Base-by-base conservation (phyloP, 2,888 invertebrate genomes). In the Callyntrura sp. region DNA sequence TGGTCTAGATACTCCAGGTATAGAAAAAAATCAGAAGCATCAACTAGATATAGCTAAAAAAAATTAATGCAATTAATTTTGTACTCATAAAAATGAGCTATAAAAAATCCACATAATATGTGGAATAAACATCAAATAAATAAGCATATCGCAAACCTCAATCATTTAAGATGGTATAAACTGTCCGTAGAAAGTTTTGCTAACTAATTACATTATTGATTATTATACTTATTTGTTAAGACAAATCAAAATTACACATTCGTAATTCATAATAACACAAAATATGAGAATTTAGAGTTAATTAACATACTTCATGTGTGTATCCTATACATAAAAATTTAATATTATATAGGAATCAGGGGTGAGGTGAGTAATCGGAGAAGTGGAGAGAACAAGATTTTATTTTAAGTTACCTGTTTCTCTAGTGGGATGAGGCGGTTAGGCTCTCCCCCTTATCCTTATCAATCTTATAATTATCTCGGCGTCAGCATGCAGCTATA, bases 91-190 rank as follows among this genome's bases (percentile, higher is more conserved):
- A 76, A 76, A 51, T 55, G 76, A 76, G 51, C 48, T 76, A 76
- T 12, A 76, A 23, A 73, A 76, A 4, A 55, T 35, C 55, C 76
- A 76, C 68, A 1, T 6, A 76, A 51, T 51, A 28, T 9, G 68
- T 76, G 48, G 48, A 73, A 6, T 23, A 76, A 62, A 78, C 60
- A 68, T 79, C 79, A 86, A 73, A 81, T 51, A 60, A 79, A 35
- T 79, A 87, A 81, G 87, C 87, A 87, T 87, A 87, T 87, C 87
- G 87, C 57, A 51, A 82, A 70, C 48, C 70, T 82, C 87, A 87
- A 87, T 87, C 87, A 87, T 45, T 57, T 78, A 78, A 73, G 45
- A 51, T 28, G 25, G 57, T 60, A n/a, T n/a, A 35, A 35, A 35
- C 35, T 35, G 35, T 48, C 68, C 17, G 11, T 35, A 35, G 12